These are phyloP conservation scores for Typhlomys cinereus DNA, from an alignment of 2,113 vertebrate species.

Conservation along the genomic window DNA sequence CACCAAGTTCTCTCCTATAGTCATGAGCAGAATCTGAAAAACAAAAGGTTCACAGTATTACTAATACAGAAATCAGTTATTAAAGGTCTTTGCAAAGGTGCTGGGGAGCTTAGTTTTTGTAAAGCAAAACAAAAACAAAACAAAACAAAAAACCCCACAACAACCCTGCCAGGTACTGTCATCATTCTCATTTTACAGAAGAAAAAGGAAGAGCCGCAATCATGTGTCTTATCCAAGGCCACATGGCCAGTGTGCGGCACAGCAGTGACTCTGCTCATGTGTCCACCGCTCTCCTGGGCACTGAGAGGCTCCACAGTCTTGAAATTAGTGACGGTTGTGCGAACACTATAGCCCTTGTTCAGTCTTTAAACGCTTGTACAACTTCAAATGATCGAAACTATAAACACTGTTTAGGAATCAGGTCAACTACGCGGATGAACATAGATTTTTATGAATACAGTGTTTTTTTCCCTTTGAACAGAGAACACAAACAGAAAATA, in stretches of 20 bases:
- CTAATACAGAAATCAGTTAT: conserved; percentile 11
- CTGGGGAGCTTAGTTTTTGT: not conserved
- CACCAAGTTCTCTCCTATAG: conserved; percentile 67
- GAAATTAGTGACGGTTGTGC: conserved; percentile 16
- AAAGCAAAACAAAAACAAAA: too few species aligned
- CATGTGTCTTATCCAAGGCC: not conserved
- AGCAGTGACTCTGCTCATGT: not conserved
- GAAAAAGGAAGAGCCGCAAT: not conserved
- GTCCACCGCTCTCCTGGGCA: not conserved
- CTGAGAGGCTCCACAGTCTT: not conserved
- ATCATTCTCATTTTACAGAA: not conserved
- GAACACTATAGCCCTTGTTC: conserved; percentile 29
- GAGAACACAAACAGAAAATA: conserved; percentile 49
- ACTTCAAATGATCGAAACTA: conserved; percentile 52
- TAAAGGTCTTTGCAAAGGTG: not conserved
- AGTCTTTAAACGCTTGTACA: conserved; percentile 29
- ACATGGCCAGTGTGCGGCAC: not conserved
- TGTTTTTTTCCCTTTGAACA: conserved; percentile 2
- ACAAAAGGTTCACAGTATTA: conserved; percentile 60
- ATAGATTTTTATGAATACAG: conserved; percentile 43
- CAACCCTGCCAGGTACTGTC: not conserved
- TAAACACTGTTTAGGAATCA: conserved; percentile 48
- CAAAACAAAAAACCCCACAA: too few species aligned
- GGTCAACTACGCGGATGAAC: conserved; percentile 35
- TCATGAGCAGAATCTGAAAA: conserved; percentile 74